phyloP scores from a whole-genome alignment of 1,140 invertebrate species.

The Hormaphis cornu region DNA sequence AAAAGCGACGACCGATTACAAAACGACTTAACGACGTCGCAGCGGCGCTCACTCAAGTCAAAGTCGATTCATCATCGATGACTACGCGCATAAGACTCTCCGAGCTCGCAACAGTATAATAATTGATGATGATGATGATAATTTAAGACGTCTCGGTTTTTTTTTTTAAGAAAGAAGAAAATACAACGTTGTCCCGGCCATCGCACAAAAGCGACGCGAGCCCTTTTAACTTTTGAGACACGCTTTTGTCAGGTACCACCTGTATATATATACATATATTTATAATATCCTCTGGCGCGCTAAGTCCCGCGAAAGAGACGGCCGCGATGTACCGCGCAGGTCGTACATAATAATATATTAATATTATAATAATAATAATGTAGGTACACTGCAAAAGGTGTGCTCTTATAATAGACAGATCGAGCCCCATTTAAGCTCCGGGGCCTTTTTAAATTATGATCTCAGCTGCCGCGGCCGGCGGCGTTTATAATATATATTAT shows the following conservation, averaged over 20 bases:
- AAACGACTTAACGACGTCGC: constrained; percentile 8
- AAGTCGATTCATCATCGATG: constrained; percentile 23
- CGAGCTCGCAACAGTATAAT: neutral
- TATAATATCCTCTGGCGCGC: too few species aligned
- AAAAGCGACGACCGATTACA: neutral
- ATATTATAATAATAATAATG: too few species aligned
- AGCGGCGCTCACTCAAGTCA: neutral
- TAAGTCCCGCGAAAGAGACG: constrained; percentile 23
- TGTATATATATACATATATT: too few species aligned
- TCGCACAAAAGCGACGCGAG: constrained; percentile 29
- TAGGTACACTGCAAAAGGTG: constrained; percentile 13
- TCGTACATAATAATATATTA: too few species aligned
- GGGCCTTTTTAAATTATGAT: constrained; percentile 32
- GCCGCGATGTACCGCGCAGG: too few species aligned
- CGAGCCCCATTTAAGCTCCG: constrained; percentile 24
- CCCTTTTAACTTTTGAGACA: constrained; percentile 31
- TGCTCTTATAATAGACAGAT: constrained; percentile 31
- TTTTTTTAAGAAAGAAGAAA: neutral
- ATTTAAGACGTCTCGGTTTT: constrained; percentile 24
- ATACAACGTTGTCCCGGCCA: constrained; percentile 25
- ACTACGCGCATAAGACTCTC: constrained; percentile 1
- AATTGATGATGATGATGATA: constrained; percentile 14
- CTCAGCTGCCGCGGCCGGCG: neutral
- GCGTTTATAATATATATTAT: too few species aligned
- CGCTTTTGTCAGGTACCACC: constrained; percentile 12